Evolutionary conservation across 1,140 invertebrate species (phyloP).

Genomic region (Calephelis virginiensis): DNA sequence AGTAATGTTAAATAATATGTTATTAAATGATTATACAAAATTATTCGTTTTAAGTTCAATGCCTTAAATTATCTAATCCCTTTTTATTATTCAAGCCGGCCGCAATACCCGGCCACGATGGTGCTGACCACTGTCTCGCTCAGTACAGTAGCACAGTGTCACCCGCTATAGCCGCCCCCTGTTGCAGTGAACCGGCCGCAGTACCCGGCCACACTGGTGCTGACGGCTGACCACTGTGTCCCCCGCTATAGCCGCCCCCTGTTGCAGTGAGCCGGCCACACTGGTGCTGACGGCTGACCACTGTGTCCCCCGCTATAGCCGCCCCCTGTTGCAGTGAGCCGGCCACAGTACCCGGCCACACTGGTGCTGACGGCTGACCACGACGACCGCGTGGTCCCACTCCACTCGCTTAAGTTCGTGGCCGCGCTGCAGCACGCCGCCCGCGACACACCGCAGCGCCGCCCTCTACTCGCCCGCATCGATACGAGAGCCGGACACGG

Average conservation of each 20-base stretch:
- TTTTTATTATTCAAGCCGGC: conserved; percentile 28
- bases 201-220: too few relatives aligned
- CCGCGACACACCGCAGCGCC: conserved; percentile 84
- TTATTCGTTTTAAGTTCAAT: too few relatives aligned
- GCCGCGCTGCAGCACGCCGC: conserved; percentile 92
- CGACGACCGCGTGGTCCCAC: conserved; percentile 97
- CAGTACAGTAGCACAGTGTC: too few relatives aligned
- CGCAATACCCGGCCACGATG: conserved; percentile 94
- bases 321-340: conserved; percentile 29
- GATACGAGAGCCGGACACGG: conserved; percentile 98
- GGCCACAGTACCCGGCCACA: conserved; percentile 91
- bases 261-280: conserved; percentile 22
- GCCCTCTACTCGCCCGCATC: conserved; percentile 92
- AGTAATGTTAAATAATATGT: neutral
- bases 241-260: neutral
- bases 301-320: too few relatives aligned
- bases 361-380: conserved; percentile 97
- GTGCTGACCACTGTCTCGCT: conserved; percentile 88
- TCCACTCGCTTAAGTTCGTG: conserved; percentile 97
- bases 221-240: too few relatives aligned
- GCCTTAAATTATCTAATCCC: too few relatives aligned
- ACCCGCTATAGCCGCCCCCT: too few relatives aligned
- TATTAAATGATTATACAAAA: too few relatives aligned
- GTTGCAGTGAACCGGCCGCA: too few relatives aligned
- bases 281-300: too few relatives aligned